Evolutionary conservation across 1,140 invertebrate species (phyloP).

Genomic region (Lethocerus indicus): DNA sequence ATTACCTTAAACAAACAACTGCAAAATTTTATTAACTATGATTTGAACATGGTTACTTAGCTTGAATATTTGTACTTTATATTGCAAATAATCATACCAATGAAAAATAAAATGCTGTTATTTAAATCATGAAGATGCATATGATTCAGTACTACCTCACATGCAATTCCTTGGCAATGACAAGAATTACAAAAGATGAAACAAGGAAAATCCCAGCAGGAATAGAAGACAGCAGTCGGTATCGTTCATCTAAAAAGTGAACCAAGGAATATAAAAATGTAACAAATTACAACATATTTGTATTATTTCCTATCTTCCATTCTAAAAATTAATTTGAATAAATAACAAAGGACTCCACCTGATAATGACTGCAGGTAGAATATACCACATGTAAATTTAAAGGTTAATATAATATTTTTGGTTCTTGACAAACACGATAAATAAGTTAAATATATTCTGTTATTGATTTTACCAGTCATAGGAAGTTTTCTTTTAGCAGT

Average conservation of each 20-base stretch:
- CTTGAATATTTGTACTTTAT: no score
- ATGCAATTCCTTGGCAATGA: slow-evolving; percentile 21
- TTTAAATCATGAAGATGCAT: no score
- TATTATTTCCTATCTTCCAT: not conserved
- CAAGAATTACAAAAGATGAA: slow-evolving; percentile 11
- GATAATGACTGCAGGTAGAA: not conserved
- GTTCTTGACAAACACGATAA: not conserved
- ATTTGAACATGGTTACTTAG: no score
- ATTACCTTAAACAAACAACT: no score
- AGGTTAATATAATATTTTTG: not conserved
- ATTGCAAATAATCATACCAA: no score
- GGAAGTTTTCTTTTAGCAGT: slow-evolving; percentile 44
- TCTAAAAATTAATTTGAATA: not conserved
- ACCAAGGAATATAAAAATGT: slow-evolving; percentile 1
- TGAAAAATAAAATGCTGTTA: no score
- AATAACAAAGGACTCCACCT: not conserved
- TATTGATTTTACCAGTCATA: slow-evolving; percentile 36
- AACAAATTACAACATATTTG: not conserved
- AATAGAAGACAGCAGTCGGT: slow-evolving; percentile 16
- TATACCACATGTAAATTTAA: not conserved
- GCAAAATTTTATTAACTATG: no score
- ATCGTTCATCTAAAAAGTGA: slow-evolving; percentile 17
- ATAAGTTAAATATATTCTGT: not conserved
- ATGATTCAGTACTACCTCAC: no score
- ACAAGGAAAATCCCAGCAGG: slow-evolving; percentile 14